phyloP scores from a whole-genome alignment of 2,888 invertebrate species.

The Asteroscopus sphinx region DNA sequence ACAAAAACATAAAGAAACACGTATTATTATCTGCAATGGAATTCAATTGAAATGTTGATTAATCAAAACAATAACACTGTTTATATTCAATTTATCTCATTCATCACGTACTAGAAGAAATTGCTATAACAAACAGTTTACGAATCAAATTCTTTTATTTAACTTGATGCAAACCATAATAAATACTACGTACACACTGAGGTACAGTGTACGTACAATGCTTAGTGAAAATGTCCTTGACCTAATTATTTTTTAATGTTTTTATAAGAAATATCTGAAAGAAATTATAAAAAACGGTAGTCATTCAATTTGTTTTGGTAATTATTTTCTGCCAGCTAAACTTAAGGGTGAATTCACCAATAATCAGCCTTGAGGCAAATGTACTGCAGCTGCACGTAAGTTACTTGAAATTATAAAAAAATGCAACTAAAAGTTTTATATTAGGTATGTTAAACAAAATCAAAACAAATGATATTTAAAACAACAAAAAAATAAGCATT shows the following conservation, averaged over 20 bases:
- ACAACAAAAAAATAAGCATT: neutral
- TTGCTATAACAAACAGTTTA: constrained; percentile 7
- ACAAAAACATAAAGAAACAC: neutral
- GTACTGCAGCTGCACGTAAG: neutral
- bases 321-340: neutral
- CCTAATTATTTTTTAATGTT: neutral
- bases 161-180: no score
- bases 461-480: neutral
- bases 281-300: neutral
- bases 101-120: constrained; percentile 33
- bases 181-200: no score
- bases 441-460: neutral
- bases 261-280: no score
- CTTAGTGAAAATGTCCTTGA: constrained; percentile 3
- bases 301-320: neutral
- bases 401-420: neutral
- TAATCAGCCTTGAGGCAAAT: neutral
- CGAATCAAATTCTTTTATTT: constrained; percentile 10
- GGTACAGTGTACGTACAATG: no score
- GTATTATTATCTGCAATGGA: constrained; percentile 1
- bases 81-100: constrained; percentile 25
- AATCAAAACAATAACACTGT: constrained; percentile 40
- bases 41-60: constrained; percentile 25
- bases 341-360: neutral
- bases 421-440: neutral